A percentile compares a stretch with the other conserved stretches of the same genome.
Conservation (phyloP, 1,140 invertebrate species). For the Lanistes nyassanus region DNA sequence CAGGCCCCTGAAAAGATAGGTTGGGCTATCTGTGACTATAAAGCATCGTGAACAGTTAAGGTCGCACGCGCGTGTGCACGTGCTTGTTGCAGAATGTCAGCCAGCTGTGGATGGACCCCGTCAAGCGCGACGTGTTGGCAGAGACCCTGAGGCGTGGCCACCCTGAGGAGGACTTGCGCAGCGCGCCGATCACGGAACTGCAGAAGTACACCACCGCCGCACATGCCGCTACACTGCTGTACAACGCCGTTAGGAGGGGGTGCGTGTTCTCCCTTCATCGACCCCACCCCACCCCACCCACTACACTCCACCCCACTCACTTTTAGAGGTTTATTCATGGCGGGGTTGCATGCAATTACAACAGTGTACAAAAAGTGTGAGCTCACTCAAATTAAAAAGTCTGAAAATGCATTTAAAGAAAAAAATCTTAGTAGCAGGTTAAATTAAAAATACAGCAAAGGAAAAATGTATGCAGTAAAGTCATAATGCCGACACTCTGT, state of each 20-base stretch:
- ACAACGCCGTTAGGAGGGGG: constrained; percentile 6
- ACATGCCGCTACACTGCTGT: not conserved
- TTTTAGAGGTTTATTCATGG: not conserved
- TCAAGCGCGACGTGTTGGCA: not conserved
- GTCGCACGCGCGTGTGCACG: not conserved
- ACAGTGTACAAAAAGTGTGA: no score
- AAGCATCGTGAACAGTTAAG: no score
- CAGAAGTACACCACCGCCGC: constrained; percentile 6
- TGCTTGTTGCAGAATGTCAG: not conserved
- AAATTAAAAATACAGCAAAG: no score
- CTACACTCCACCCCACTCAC: no score
- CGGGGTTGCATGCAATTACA: not conserved
- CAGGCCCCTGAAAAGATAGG: no score
- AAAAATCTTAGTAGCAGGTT: no score
- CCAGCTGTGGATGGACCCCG: not conserved
- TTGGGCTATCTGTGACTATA: no score
- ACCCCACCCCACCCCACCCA: no score
- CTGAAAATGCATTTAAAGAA: no score
- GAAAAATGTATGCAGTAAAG: no score
- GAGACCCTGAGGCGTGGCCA: not conserved
- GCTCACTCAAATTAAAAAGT: no score
- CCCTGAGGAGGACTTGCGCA: constrained; percentile 21
- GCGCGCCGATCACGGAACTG: not conserved
- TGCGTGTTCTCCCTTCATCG: not conserved
- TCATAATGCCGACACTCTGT: not conserved